Evolutionary conservation across 2,888 invertebrate genomes (phyloP), one percentile per base, ranked within the genome.

Genomic region (Polia nebulosa): DNA sequence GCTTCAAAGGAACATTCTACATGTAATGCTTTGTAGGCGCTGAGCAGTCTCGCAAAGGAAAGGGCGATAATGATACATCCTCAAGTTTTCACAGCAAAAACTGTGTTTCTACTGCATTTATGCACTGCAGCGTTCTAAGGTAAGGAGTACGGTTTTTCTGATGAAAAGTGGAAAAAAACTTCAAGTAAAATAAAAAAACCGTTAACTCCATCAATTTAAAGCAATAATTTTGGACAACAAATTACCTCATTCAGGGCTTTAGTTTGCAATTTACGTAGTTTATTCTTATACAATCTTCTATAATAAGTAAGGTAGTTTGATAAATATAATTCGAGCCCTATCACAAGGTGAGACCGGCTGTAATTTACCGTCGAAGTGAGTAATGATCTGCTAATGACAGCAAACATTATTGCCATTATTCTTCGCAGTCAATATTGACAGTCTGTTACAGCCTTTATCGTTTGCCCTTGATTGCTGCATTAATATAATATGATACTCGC

Each of bases 331-430:
- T 11, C 32, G 2, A 32, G 20, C 17, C 9, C 27, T 6, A 47
- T n/a, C 51, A 29, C 25, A 53, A 76, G 64, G 76, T 59, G 60
- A 51, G 71, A 59, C 13, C 22, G 34, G 3, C n/a, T 44, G 49
- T 78, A 78, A 73, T 59, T 78, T 65, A 67, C 64, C 57, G 59
- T 60, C 67, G 62, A 57, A 63, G 57, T 81, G 78, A 80, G 39
- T 78, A 81, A 81, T 73, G 76, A 71, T 76, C 66, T 41, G 45
- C 59, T 81, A 79, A 81, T 81, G 74, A 74, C 73, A 60, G 49
- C 36, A 70, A 72, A 68, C 65, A 64, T 66, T 71, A 72, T 68
- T 75, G 44, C 41, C 49, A 75, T 75, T 73, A 75, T 75, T 81
- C 74, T 75, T 65, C 44, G 61, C 27, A 66, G 64, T 69, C 62